phyloP scores from a whole-genome alignment of 1,140 invertebrate genomes.

The Drosophila santomea region DNA sequence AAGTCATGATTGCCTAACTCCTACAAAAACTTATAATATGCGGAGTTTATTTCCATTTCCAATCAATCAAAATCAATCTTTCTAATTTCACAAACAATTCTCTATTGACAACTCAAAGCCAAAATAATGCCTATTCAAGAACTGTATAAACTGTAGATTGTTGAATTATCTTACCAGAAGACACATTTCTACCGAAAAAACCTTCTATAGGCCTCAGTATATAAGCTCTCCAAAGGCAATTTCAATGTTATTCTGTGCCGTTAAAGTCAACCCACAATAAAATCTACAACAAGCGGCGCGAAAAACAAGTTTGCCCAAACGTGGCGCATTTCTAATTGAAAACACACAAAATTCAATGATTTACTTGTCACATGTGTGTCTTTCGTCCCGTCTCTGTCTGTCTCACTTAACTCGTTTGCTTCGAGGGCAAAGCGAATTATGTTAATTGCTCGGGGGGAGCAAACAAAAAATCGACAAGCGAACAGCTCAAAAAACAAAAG shows the following conservation, averaged over 20 bases:
- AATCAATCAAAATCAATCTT: conserved; percentile 28
- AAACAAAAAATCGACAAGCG: conserved; percentile 8
- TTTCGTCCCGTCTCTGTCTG: conserved; percentile 32
- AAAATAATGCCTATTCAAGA: not conserved
- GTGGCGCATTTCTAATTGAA: conserved; percentile 76
- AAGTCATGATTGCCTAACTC: too few species aligned
- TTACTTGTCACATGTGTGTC: conserved; percentile 67
- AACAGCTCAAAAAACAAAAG: conserved; percentile 52
- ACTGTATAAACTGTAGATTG: not conserved
- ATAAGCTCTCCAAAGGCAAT: conserved; percentile 22
- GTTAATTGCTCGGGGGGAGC: conserved; percentile 47
- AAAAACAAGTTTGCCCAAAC: conserved; percentile 77
- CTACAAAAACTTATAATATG: too few species aligned
- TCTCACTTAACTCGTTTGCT: conserved; percentile 24
- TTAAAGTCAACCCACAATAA: conserved; percentile 38
- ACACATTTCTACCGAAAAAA: not conserved
- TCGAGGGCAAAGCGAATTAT: conserved; percentile 65
- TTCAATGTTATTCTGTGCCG: conserved; percentile 63
- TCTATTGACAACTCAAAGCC: not conserved
- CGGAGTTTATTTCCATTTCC: not conserved
- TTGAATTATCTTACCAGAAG: not conserved
- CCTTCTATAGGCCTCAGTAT: conserved; percentile 25
- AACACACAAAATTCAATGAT: conserved; percentile 56
- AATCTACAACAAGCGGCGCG: conserved; percentile 36
- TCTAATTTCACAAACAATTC: not conserved